A percentile compares a stretch with the other conserved stretches of the same genome.
These are phyloP conservation scores for Arctia plantaginis DNA, from an alignment of 2,888 invertebrate genomes.

Conservation along the genomic window DNA sequence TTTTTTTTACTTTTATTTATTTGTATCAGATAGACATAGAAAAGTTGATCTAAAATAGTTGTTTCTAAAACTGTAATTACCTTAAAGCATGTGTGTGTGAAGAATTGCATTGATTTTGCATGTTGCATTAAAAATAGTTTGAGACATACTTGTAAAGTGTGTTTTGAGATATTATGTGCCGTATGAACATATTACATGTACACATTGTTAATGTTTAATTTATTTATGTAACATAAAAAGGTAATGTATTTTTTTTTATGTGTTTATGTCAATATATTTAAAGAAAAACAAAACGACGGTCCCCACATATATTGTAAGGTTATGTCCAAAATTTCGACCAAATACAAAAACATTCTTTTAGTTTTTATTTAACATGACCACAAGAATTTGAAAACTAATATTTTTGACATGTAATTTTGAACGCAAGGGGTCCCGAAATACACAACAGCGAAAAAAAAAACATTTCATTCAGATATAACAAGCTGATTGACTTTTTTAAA, in stretches of 20 bases:
- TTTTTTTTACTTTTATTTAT: neutral
- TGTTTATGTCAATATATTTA: neutral
- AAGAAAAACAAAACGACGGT: neutral
- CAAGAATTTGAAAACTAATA: too few species aligned
- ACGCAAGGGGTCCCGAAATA: neutral
- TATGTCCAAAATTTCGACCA: neutral
- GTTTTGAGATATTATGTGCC: neutral
- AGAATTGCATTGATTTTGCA: slow-evolving; percentile 39
- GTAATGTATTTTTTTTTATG: slow-evolving; percentile 28
- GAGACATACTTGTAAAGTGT: slow-evolving; percentile 22
- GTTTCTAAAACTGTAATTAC: neutral
- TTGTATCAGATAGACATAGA: neutral
- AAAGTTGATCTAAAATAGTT: neutral
- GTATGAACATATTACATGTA: slow-evolving; percentile 26
- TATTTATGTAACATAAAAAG: slow-evolving; percentile 17
- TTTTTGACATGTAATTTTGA: too few species aligned
- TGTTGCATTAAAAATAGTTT: slow-evolving; percentile 40
- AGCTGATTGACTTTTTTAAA: too few species aligned
- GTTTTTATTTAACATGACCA: neutral
- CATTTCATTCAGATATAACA: too few species aligned
- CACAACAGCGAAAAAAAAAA: too few species aligned
- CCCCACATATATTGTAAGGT: neutral
- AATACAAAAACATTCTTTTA: neutral
- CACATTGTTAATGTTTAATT: slow-evolving; percentile 13
- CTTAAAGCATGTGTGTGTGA: slow-evolving; percentile 24